Evolutionary conservation across 1,140 invertebrate species (phyloP), one percentile per base, ranked within the genome.

Genomic region (Popillia japonica): DNA sequence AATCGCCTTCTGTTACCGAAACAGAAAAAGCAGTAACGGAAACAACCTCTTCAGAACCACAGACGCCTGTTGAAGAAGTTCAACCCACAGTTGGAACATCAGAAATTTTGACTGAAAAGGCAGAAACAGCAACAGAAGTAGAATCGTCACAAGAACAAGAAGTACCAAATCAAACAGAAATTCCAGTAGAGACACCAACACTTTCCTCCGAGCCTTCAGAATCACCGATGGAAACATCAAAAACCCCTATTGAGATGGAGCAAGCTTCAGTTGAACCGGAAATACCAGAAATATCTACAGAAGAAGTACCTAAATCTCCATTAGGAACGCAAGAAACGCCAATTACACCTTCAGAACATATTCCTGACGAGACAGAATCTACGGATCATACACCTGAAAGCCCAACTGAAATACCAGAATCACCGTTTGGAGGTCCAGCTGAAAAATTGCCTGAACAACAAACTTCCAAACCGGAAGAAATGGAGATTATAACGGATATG

Each of bases 401-500:
- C 27, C 27, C 27, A 34, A 4, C 4, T 34, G 27, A 34, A 34
- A 2, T 34, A 4, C 27, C 27, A 34, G 27, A 34, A 34, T 34
- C 27, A 4, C 27, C 27, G 27, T 2, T 34, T 34, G 27, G 4
- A 34, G 4, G 27, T 34, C 41, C 73, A 75, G 0, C 22, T 42
- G 73, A 76, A 76, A 59, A 48, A 55, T 23, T 76, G 20, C 42
- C 44, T 2, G 3, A 27, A 42, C 9, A 0, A 9, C 42, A 44
- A 82, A 81, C 73, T 55, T 20, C 64, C 17, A 80, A 79, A 20
- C 77, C 76, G 42, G 74, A 76, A 72, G 44, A 72, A 55, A 41
- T 76, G 77, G 40, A 68, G 14, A 44, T 77, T 22, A 34, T 48
- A 22, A 76, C 75, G 1, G 75, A 76, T 23, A 55, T 44, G 3